phyloP scores from a whole-genome alignment of 37 sponge, comb jelly and placozoan species.

The Diacarnus erythraeanus region DNA sequence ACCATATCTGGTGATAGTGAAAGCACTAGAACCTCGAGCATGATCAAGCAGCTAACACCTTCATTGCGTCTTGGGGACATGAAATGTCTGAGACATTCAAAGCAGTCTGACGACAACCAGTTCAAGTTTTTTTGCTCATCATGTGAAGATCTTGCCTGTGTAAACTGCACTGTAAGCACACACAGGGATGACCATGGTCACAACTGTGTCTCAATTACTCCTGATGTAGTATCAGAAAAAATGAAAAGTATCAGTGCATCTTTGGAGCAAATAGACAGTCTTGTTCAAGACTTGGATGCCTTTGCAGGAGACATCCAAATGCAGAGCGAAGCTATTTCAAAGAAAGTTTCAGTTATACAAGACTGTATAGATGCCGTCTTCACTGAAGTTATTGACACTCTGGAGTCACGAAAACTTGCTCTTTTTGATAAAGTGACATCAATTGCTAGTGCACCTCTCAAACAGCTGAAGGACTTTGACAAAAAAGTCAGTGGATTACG shows the following conservation, averaged over 20 bases:
- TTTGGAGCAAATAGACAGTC: neutral
- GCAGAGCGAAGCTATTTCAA: neutral
- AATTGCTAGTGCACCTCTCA: neutral
- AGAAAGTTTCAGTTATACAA: neutral
- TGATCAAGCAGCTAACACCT: neutral
- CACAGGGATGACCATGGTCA: neutral
- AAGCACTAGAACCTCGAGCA: neutral
- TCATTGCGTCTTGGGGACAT: neutral
- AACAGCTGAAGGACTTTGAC: neutral
- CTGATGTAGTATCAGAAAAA: neutral
- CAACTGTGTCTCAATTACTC: neutral
- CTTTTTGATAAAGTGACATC: neutral
- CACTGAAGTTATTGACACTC: neutral
- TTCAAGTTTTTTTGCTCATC: slow-evolving; percentile 22
- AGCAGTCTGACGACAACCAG: neutral
- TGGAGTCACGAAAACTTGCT: neutral
- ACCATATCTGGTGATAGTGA: neutral
- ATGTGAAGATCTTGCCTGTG: slow-evolving; percentile 14
- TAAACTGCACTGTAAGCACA: slow-evolving; percentile 8
- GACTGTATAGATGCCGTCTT: neutral
- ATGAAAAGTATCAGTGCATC: neutral
- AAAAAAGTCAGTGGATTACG: neutral
- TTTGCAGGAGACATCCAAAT: neutral
- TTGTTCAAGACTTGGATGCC: neutral
- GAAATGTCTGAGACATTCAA: neutral